Base-by-base conservation (phyloP, 2,113 vertebrate species). In the Recurvirostra avosetta region DNA sequence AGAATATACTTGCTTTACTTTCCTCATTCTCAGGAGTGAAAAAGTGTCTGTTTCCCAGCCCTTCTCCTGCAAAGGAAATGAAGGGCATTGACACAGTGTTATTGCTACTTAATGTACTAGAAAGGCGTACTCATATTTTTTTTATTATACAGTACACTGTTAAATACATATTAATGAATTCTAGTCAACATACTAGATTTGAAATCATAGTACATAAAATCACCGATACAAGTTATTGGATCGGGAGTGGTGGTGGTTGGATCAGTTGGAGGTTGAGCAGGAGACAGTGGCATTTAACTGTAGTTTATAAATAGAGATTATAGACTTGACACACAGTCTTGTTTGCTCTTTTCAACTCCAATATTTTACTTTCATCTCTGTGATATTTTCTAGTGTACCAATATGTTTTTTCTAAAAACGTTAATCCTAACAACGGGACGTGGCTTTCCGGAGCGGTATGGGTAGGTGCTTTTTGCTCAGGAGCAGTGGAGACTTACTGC, bases 261-360 rank as follows among this genome's bases (percentile, higher is more conserved):
- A 80, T 85, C 45, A 58, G 52, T 22, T 0, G 0, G 47, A 61
- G 45, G 56, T 66, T 71, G 70, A 78, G 61, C n/a, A 75, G 76
- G 65, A 84, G 56, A 62, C 41, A 34, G n/a, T n/a, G n/a, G 26
- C 76, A 63, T 95, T 96, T 95, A 89, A 59, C 65, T 6, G 2
- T 40, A 22, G 15, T 67, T 86, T 86, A 67, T 83, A 86, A 63
- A 34, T 71, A 74, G 0, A 86, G 66, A 30, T 94, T 66, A 50
- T 5, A 58, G 55, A 29, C 75, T 68, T 92, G 74, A 88, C 38
- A 67, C 38, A 71, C 36, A 50, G 27, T 62, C 32, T 5, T 90
- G 49, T 92, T 95, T 91, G n/a, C n/a, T 92, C 38, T 90, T 92
- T 86, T 77, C 63, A 70, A 19, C n/a, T 88, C 38, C 17, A 91